Percentiles rank a stretch among this genome's conserved stretches.
Evolutionary conservation across 2,113 vertebrate genomes (phyloP).

Genomic region (Antechinus stuartii): DNA sequence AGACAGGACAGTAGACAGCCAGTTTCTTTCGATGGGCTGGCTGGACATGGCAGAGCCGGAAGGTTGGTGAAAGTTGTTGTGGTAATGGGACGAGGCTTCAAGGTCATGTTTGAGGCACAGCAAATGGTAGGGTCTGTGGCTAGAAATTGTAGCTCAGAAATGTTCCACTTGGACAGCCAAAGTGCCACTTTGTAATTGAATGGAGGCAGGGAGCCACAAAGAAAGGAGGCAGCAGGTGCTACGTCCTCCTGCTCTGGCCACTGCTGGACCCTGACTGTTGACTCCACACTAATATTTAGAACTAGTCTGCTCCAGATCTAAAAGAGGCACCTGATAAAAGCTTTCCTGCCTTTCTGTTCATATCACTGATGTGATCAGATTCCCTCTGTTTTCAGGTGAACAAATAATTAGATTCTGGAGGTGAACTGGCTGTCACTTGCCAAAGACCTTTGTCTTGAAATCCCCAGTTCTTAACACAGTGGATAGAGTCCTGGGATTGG

Average conservation of each 20-base stretch:
- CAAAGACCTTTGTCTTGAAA: background rate
- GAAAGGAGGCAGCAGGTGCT: slow-evolving; percentile 41
- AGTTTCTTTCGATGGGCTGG: background rate
- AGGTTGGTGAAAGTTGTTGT: slow-evolving; percentile 66
- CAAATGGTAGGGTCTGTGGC: slow-evolving; percentile 78
- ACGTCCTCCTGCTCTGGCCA: background rate
- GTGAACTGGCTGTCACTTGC: background rate
- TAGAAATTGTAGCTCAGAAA: slow-evolving; percentile 77
- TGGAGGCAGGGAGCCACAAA: slow-evolving; percentile 65
- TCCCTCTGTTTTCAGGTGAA: background rate
- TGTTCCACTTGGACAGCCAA: slow-evolving; percentile 59
- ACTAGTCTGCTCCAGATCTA: background rate
- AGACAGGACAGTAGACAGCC: background rate
- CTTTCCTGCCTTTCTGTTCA: background rate
- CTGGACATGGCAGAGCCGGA: slow-evolving; percentile 41
- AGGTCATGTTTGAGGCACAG: slow-evolving; percentile 78
- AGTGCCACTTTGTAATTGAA: slow-evolving; percentile 76
- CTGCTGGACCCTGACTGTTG: background rate
- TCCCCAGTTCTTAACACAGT: background rate
- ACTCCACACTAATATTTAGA: background rate
- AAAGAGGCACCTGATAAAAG: no score
- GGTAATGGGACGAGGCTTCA: slow-evolving; percentile 69
- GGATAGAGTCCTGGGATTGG: no score
- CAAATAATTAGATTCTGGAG: slow-evolving; percentile 22
- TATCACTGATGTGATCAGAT: no score